A percentile compares a stretch with the other conserved stretches of the same genome.
These are phyloP conservation scores for Sus scrofa DNA, from an alignment of 2,113 vertebrate genomes.

Conservation along the genomic window DNA sequence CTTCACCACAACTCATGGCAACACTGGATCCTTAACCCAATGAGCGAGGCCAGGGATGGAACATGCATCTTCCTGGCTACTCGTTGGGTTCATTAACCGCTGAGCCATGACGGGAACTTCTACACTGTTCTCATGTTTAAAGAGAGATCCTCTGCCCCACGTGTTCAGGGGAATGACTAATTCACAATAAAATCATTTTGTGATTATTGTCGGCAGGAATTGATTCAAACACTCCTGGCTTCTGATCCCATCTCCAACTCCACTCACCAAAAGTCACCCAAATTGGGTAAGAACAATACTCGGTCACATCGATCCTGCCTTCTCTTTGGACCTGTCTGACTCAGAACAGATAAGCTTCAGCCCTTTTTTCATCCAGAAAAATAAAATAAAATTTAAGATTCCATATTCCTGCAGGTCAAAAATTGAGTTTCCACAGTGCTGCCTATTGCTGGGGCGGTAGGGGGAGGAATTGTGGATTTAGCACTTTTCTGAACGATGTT, in stretches of 20 bases:
- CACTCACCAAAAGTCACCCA: fast-evolving
- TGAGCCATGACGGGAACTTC: too few species aligned
- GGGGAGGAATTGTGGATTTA: background rate
- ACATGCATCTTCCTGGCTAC: too few species aligned
- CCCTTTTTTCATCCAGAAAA: background rate
- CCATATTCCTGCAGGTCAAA: background rate
- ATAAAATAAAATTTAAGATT: background rate
- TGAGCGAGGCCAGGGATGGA: too few species aligned
- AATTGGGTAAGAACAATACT: background rate
- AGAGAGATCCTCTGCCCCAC: background rate
- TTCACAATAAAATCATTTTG: background rate
- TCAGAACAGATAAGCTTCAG: background rate
- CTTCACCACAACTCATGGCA: too few species aligned
- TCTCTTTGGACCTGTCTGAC: background rate
- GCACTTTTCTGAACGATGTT: background rate
- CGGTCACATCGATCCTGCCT: background rate
- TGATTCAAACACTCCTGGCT: background rate
- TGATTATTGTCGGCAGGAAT: background rate
- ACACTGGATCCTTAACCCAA: too few species aligned
- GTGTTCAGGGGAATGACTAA: background rate
- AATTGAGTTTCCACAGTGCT: background rate
- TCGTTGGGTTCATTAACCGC: too few species aligned
- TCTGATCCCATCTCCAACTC: fast-evolving
- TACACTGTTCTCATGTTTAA: background rate
- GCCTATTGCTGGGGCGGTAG: too few species aligned